phyloP scores from a whole-genome alignment of 1,140 invertebrate genomes.

The Homalodisca vitripennis region DNA sequence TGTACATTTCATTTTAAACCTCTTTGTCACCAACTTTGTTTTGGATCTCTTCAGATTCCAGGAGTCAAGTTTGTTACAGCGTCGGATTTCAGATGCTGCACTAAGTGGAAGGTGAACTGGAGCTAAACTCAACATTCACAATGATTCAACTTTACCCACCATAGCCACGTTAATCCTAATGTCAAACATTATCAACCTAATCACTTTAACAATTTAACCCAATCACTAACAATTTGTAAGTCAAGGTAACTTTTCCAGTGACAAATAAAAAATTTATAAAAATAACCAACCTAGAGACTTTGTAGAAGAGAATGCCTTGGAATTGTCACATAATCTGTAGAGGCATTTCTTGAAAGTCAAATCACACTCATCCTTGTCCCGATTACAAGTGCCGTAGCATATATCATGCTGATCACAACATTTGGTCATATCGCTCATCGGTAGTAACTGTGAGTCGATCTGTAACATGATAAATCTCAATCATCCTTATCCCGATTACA shows the following conservation, averaged over 20 bases:
- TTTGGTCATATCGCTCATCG: constrained; percentile 72
- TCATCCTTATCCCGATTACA: constrained; percentile 82
- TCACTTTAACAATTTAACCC: neutral
- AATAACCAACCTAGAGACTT: constrained; percentile 24
- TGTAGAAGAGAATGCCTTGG: constrained; percentile 19
- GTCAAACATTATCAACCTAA: too few relatives aligned
- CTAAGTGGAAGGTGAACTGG: too few relatives aligned
- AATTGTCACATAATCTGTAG: constrained; percentile 73
- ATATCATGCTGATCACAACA: constrained; percentile 86
- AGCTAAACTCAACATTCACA: too few relatives aligned
- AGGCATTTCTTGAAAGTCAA: constrained; percentile 82
- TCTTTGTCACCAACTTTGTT: too few relatives aligned
- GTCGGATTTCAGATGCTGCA: too few relatives aligned
- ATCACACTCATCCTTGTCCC: constrained; percentile 83
- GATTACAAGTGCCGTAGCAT: constrained; percentile 88
- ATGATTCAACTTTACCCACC: neutral
- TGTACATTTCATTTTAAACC: too few relatives aligned
- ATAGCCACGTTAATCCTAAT: neutral
- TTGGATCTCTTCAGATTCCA: too few relatives aligned
- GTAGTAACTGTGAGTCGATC: constrained; percentile 50
- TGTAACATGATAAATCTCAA: too few relatives aligned
- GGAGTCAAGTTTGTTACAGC: too few relatives aligned
- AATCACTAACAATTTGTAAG: neutral
- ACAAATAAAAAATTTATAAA: neutral
- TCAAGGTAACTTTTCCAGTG: neutral